Base-by-base conservation (phyloP, 2,113 vertebrate genomes). In the Camelus bactrianus region DNA sequence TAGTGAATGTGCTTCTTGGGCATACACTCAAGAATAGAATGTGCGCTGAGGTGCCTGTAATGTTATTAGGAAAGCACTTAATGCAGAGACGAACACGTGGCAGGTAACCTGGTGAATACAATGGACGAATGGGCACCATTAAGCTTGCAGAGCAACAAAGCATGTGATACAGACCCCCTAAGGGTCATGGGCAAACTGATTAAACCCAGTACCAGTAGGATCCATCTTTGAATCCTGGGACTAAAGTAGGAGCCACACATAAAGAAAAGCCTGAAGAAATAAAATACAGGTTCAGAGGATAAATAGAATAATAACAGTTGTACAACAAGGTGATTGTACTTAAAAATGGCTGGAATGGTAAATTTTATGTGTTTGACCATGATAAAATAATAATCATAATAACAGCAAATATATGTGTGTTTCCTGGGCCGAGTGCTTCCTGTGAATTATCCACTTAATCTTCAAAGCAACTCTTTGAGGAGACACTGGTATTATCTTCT, bases 11-110 rank as follows among this genome's bases (percentile, higher is more conserved):
- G 17, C 46, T 84, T 91, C 24, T 75, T 75, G 32, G 16, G 38
- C 35, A 86, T 38, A 35, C 3, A 13, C 58, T 94, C 81, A 89
- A 50, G 14, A 96, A 91, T 69, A 85, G 94, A 96, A 72, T 24
- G 7, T 87, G 28, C 56, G 4, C 35, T 28, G 77, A 73, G 28
- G 1, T 86, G 79, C 84, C 52, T 60, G 26, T 60, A 15, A 52
- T 46, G 10, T 54, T 80, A 81, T 4, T 76, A 20, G 11, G 60
- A 75, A 79, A 83, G 38, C 20, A 56, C 28, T 81, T 52, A 79
- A 79, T 10, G 28, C 10, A 93, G 3, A 84, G 8, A 14, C 73
- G 50, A 95, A 35, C 8, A 48, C 5, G 38, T 10, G 14, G 48
- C 19, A 91, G 48, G 60, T 48, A 64, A 32, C 16, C 52, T 73